Base-by-base conservation (phyloP, 2,113 vertebrate species). In the Podocnemis expansa region DNA sequence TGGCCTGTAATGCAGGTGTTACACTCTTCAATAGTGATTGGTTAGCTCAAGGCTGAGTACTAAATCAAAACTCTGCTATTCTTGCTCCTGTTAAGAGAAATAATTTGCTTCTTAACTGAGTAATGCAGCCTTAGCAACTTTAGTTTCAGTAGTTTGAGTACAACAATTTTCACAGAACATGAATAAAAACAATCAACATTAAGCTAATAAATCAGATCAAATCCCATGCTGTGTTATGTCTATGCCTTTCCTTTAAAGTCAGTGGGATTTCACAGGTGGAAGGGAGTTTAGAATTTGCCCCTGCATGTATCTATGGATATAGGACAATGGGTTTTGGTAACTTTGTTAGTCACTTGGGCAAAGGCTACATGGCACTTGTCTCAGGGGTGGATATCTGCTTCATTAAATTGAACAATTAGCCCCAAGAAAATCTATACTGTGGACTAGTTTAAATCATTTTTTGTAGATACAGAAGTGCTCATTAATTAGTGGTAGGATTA, bases 391-490 rank as follows among this genome's bases (percentile, higher is more conserved):
- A 87, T 88, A 94, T 85, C 86, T 97, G 78, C 51, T 96, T 97
- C 96, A 95, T 97, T 95, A 97, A 97, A 95, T 89, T 81, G 80
- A 96, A 96, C 93, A 97, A 94, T 96, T 96, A 97, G 92, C 88
- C 92, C 76, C 88, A 88, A 95, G 87, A 95, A 96, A 97, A 95
- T 96, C 95, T 96, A 96, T 97, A 97, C 85, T 89, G 94, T 96
- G 94, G 96, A 95, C 94, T 93, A 95, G 90, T 90, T n/a, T 93
- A 93, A 97, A 94, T 91, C 58, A 92, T 95, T 96, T 95, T 96
- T 55, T 91, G 85, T 89, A 91, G 90, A 92, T 89, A 92, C 54
- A 94, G 94, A 96, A 93, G 43, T 80, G 60, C 91, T 94, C 89
- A 91, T 96, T 97, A 97, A 97, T 97, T 96, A 95, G 94, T 80